These are phyloP conservation scores for Syncerus caffer DNA, from an alignment of 2,797 vertebrate species.

Conservation along the genomic window DNA sequence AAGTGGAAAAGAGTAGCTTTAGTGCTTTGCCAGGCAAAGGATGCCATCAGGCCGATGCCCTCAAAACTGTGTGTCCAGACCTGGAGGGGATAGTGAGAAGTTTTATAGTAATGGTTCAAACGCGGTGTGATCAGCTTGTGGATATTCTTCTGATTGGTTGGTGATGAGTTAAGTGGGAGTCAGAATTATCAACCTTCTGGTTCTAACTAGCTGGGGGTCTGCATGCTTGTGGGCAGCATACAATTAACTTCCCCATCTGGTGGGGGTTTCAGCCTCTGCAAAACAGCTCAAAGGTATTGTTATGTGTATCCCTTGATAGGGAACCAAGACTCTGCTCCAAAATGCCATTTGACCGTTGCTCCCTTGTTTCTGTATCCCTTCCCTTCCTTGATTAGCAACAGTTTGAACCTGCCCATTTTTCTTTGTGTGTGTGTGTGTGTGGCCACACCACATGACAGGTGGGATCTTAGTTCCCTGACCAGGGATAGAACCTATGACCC, in stretches of 20 bases:
- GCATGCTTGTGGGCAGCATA: background rate
- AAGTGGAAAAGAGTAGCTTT: background rate
- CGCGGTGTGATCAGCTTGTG: accelerated
- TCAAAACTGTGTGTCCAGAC: background rate
- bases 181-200: background rate
- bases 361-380: background rate
- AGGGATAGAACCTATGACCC: background rate
- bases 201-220: background rate
- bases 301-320: background rate
- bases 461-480: background rate
- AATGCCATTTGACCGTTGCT: background rate
- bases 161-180: background rate
- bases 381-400: background rate
- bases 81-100: background rate
- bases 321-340: background rate
- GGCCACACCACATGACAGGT: background rate
- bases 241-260: background rate
- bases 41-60: background rate
- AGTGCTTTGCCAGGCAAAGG: background rate
- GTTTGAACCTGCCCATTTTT: background rate
- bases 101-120: background rate
- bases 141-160: background rate
- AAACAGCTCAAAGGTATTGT: background rate
- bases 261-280: background rate
- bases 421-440: background rate